Evolutionary conservation across 1,140 invertebrate species (phyloP).

Genomic region (Sycobia sp.): DNA sequence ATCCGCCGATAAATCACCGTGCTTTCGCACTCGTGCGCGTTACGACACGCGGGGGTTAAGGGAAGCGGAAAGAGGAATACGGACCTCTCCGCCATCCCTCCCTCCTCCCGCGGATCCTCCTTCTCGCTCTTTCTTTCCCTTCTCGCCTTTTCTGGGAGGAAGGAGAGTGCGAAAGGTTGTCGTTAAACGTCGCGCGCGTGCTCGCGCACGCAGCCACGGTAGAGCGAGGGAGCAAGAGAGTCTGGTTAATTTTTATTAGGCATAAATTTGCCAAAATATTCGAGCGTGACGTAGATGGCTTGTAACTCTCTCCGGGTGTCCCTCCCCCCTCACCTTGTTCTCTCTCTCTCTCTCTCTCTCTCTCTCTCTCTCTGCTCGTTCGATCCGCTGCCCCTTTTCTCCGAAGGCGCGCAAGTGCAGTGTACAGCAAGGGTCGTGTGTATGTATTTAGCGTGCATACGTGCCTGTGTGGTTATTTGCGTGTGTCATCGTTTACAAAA

Average conservation of each 20-base stretch:
- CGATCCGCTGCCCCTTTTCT: conserved; percentile 2
- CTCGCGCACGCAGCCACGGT: not conserved
- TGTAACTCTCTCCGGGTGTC: conserved; percentile 47
- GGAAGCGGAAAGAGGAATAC: not conserved
- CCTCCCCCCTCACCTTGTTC: too few relatives aligned
- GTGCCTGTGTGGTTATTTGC: too few relatives aligned
- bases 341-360: conserved; percentile 23
- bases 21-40: conserved; percentile 40
- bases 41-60: conserved; percentile 18
- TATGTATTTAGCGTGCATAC: too few relatives aligned
- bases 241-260: conserved; percentile 59
- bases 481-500: too few relatives aligned
- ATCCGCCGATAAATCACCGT: conserved; percentile 51
- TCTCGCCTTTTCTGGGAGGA: not conserved
- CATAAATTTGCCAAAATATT: conserved; percentile 61
- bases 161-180: conserved; percentile 18
- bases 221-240: conserved; percentile 2
- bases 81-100: too few relatives aligned
- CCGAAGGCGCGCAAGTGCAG: not conserved
- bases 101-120: too few relatives aligned
- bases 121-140: too few relatives aligned
- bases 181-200: conserved; percentile 18
- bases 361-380: too few relatives aligned
- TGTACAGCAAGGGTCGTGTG: too few relatives aligned
- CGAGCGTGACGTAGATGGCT: conserved; percentile 52